These are phyloP conservation scores for Lasius fuliginosus DNA, from an alignment of 2,888 invertebrate genomes.

Conservation along the genomic window DNA sequence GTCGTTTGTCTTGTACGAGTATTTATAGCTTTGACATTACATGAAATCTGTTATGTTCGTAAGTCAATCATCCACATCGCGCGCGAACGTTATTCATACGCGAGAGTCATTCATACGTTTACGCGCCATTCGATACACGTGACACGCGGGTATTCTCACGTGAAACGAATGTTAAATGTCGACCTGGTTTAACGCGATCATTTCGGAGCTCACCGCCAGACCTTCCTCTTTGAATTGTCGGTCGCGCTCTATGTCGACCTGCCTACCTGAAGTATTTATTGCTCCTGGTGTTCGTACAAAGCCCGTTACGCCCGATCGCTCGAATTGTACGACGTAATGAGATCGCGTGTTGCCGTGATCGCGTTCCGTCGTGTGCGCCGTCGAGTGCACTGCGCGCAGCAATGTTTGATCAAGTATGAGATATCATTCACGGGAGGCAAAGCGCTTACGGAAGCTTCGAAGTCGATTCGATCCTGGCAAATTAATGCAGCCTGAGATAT, in stretches of 20 bases:
- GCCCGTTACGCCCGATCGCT: constrained; percentile 41
- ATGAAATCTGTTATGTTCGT: constrained; percentile 42
- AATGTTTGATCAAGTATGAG: constrained; percentile 74
- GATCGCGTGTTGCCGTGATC: constrained; percentile 65
- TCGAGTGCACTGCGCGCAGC: constrained; percentile 32
- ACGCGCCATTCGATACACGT: constrained; percentile 31
- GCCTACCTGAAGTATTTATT: constrained; percentile 70
- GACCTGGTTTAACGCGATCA: constrained; percentile 20
- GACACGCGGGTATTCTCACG: constrained; percentile 17
- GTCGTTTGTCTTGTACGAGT: constrained; percentile 1
- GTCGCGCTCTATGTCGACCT: constrained; percentile 58
- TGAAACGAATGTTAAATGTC: constrained; percentile 27
- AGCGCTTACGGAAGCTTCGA: constrained; percentile 75
- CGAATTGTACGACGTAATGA: constrained; percentile 69
- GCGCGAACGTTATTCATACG: constrained; percentile 10
- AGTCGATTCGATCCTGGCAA: constrained; percentile 78
- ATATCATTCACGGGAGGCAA: constrained; percentile 75
- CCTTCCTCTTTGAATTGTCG: constrained; percentile 41
- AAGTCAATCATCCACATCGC: constrained; percentile 38
- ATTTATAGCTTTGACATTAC: constrained; percentile 29
- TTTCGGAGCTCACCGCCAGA: constrained; percentile 30
- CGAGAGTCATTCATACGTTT: constrained; percentile 19
- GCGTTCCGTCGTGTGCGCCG: constrained; percentile 47
- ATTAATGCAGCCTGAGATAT: constrained; percentile 78
- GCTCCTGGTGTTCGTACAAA: constrained; percentile 48